Conservation (phyloP, 2,888 invertebrate genomes). For the Clusia tigrina region DNA sequence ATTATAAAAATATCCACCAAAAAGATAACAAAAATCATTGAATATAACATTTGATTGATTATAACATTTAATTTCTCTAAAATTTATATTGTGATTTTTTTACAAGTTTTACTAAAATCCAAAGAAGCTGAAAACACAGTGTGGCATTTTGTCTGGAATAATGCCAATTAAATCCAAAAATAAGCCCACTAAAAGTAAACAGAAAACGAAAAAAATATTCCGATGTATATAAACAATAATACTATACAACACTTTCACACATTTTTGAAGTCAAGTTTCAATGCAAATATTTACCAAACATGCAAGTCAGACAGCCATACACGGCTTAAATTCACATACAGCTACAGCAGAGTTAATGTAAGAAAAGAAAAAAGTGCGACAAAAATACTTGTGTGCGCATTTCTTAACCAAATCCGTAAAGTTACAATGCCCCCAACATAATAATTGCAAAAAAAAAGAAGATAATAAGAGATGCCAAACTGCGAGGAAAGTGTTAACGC, state of each 20-base stretch:
- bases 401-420: constrained; percentile 48
- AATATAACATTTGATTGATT: no score
- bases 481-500: constrained; percentile 18
- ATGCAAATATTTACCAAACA: constrained; percentile 13
- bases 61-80: no score
- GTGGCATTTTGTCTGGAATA: no score
- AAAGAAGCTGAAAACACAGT: no score
- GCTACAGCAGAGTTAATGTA: constrained; percentile 14
- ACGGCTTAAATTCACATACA: not conserved
- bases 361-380: not conserved
- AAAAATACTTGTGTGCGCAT: constrained; percentile 38
- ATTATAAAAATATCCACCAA: no score
- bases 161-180: no score
- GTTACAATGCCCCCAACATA: constrained; percentile 48
- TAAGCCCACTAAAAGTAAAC: no score
- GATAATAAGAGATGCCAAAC: not conserved
- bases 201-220: not conserved
- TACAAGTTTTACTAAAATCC: no score
- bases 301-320: not conserved
- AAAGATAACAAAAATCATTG: no score
- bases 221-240: no score
- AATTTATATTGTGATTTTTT: no score
- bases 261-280: constrained; percentile 26
- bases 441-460: constrained; percentile 8
- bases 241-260: constrained; percentile 54